Conservation (phyloP, 2,113 vertebrate genomes). For the Silurus asotus region DNA sequence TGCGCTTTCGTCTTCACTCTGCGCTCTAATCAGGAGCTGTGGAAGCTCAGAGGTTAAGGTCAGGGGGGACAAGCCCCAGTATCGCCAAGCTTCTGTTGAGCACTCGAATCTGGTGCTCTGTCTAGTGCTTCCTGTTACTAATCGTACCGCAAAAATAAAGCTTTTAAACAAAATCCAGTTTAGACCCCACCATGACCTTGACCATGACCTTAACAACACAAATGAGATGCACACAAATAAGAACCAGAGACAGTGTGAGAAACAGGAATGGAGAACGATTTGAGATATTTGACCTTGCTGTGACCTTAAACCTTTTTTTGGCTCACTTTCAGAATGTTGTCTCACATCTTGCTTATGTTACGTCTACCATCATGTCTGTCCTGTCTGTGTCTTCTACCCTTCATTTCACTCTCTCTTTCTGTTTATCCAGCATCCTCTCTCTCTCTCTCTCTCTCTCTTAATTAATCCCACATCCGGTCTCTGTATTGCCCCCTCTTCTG, state of each 20-base stretch:
- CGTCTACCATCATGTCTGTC: too few relatives aligned
- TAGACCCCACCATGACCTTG: neutral
- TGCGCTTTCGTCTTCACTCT: constrained; percentile 5
- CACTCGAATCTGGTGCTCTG: too few relatives aligned
- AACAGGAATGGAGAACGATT: neutral
- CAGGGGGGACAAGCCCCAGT: too few relatives aligned
- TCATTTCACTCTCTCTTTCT: neutral
- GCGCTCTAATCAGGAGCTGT: neutral
- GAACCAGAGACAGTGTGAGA: neutral
- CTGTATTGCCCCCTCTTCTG: neutral
- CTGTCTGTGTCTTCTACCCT: neutral
- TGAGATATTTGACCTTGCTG: neutral
- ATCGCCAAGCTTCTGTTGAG: too few relatives aligned
- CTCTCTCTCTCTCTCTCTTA: neutral
- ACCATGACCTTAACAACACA: too few relatives aligned
- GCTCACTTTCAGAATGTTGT: neutral
- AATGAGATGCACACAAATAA: neutral
- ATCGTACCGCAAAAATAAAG: neutral
- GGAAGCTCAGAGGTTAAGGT: too few relatives aligned
- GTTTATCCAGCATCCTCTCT: neutral
- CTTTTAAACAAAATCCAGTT: neutral
- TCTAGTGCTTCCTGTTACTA: neutral
- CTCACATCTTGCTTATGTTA: neutral
- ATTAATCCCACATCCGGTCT: neutral
- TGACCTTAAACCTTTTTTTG: neutral